A percentile compares a stretch with the other conserved stretches of the same genome.
Conservation (phyloP, 2,888 invertebrate genomes). For the Tipula confusa region DNA sequence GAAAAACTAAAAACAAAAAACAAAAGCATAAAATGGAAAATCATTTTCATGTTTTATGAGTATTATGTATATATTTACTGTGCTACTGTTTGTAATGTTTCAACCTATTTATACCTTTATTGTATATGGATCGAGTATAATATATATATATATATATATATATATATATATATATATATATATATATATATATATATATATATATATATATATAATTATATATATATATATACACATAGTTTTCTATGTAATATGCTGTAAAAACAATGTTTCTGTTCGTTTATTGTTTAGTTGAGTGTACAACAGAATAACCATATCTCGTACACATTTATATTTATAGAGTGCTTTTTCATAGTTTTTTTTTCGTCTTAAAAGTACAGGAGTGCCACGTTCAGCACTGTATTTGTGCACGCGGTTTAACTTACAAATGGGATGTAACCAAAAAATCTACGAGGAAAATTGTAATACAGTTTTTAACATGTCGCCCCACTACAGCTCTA, state of each 20-base stretch:
- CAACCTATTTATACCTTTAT: not conserved
- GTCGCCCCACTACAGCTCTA: too few relatives aligned
- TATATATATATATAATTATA: too few relatives aligned
- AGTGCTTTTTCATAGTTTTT: not conserved
- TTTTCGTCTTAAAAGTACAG: not conserved
- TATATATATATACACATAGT: too few relatives aligned
- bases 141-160: too few relatives aligned
- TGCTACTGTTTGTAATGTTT: not conserved
- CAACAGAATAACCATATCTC: not conserved
- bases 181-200: too few relatives aligned
- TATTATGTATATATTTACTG: not conserved
- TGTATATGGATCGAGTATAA: too few relatives aligned
- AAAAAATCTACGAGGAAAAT: not conserved
- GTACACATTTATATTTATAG: not conserved
- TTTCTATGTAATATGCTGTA: not conserved
- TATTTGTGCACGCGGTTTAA: not conserved
- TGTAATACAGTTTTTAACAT: too few relatives aligned
- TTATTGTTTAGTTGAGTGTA: not conserved
- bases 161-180: too few relatives aligned
- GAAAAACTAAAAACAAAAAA: not conserved
- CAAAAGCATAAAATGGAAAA: not conserved
- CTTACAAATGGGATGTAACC: not conserved
- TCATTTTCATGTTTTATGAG: conserved; percentile 12
- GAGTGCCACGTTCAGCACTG: not conserved
- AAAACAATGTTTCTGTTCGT: not conserved